These are phyloP conservation scores for Hyalella azteca DNA, from an alignment of 2,888 invertebrate genomes.

Conservation along the genomic window DNA sequence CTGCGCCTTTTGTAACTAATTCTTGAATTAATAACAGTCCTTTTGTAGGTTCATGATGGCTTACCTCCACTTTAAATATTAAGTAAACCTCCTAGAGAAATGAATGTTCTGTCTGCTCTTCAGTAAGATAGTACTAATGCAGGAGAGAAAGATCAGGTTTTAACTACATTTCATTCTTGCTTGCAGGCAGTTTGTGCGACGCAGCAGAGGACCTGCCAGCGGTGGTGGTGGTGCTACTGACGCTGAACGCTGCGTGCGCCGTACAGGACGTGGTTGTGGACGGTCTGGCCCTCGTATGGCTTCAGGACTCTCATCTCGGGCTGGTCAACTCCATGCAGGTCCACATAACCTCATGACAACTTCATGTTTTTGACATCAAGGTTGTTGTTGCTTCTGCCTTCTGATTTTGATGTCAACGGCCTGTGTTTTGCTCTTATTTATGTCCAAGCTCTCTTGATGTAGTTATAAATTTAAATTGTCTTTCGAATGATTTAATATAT, in stretches of 20 bases:
- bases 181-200: slow-evolving; percentile 7
- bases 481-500: background rate
- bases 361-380: no score
- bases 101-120: no score
- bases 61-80: no score
- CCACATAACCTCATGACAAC: no score
- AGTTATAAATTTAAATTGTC: background rate
- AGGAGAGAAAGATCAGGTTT: no score
- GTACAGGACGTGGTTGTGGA: slow-evolving; percentile 54
- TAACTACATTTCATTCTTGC: background rate
- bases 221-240: slow-evolving; percentile 44
- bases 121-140: no score
- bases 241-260: slow-evolving; percentile 47
- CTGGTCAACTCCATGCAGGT: slow-evolving; percentile 53
- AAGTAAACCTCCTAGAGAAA: no score
- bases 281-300: slow-evolving; percentile 46
- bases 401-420: no score
- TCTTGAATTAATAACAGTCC: no score
- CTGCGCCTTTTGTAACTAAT: no score
- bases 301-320: slow-evolving; percentile 46
- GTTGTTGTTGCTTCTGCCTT: no score
- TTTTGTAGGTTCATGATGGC: no score
- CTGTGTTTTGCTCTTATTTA: background rate
- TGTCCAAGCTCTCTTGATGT: background rate
- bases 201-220: slow-evolving; percentile 22